Conservation (phyloP, 2,888 invertebrate species). For the Ametastegia equiseti region DNA sequence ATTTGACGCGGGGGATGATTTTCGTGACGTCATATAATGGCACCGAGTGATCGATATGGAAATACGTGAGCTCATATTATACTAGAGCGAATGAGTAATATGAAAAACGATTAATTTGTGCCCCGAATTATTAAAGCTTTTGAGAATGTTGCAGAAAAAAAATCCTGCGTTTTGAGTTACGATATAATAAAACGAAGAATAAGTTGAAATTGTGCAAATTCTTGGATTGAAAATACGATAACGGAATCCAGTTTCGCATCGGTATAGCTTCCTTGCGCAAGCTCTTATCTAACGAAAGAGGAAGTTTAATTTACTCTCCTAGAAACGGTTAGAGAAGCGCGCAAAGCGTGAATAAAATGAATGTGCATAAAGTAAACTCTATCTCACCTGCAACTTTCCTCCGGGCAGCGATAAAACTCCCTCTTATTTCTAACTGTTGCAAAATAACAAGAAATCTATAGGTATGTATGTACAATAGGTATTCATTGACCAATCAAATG, state of each 20-base stretch:
- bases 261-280: neutral
- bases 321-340: neutral
- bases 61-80: too few relatives aligned
- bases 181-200: neutral
- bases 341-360: neutral
- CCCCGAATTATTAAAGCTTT: neutral
- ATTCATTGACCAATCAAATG: too few relatives aligned
- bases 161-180: too few relatives aligned
- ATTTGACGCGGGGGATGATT: neutral
- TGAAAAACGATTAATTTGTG: neutral
- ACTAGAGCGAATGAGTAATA: neutral
- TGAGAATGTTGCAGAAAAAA: neutral
- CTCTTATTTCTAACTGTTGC: too few relatives aligned
- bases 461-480: too few relatives aligned
- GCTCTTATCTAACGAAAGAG: too few relatives aligned
- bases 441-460: too few relatives aligned
- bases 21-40: neutral
- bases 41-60: neutral
- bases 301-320: neutral
- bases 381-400: neutral
- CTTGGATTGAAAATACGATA: neutral
- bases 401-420: too few relatives aligned
- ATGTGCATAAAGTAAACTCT: neutral
- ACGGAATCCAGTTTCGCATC: neutral
- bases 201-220: neutral